Evolutionary conservation across 2,888 invertebrate genomes (phyloP), one percentile per base, ranked within the genome.

Genomic region (Drosophila mettleri): DNA sequence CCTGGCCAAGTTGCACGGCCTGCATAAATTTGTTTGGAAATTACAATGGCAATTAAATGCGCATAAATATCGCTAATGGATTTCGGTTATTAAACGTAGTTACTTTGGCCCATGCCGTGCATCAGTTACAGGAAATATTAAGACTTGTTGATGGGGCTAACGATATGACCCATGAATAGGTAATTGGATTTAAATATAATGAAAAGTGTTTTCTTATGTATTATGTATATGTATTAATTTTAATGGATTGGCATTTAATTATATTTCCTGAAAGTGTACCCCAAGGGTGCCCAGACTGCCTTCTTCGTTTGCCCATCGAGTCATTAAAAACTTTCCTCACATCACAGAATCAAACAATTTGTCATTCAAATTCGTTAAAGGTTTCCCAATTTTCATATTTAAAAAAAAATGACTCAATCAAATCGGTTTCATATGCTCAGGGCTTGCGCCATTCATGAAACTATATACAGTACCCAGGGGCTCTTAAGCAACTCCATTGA

Each of bases 21-120:
- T 72, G 73, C 73, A 74, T 77, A 74, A 78, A 78, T 86, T 87
- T 65, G 58, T 76, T 70, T 60, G 69, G 46, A 66, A 73, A 87
- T 87, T 82, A 75, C 68, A 34, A 51, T 53, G 66, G 39, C 73
- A 82, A 87, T 82, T 85, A 82, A 68, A 74, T 53, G 64, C 36
- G 46, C 80, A 79, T 87, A 82, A 82, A 85, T 73, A 76, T 65
- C 64, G 62, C 64, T 86, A 79, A 87, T 85, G 58, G 70, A 49
- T 71, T 69, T 78, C 59, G 38, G 14, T 53, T 49, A 46, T 39
- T 49, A 62, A 48, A 63, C 41, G 24, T 48, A 58, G 38, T 67
- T 46, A 46, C 33, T 34, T 24, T 52, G 51, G 14, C 27, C 20
- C 22, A 20, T 18, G 18, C 9, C 18, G 27, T 52, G 14, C 52